phyloP scores from a whole-genome alignment of 2,113 vertebrate genomes.

The Calypte anna region DNA sequence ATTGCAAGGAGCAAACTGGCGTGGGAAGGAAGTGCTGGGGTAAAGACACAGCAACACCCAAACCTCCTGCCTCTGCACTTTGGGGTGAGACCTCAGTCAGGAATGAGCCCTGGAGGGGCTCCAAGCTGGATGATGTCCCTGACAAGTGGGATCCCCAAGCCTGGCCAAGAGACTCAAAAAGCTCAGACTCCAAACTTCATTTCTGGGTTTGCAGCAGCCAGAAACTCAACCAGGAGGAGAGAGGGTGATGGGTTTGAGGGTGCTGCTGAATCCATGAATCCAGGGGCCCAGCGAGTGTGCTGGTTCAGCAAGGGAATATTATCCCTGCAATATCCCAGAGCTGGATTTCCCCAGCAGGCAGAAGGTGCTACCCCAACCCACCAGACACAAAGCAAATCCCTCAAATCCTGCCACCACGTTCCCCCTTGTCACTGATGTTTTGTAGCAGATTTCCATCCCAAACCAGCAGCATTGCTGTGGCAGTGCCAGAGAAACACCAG shows the following conservation, averaged over 20 bases:
- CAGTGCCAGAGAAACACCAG: neutral
- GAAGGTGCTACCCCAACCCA: neutral
- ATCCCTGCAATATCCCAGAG: fast-evolving
- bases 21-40: neutral
- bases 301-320: no score
- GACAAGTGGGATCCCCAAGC: neutral
- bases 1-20: neutral
- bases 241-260: neutral
- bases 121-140: neutral
- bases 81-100: neutral
- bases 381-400: neutral
- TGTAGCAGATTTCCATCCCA: neutral
- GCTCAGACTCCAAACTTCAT: neutral
- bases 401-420: neutral
- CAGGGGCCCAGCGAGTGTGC: neutral
- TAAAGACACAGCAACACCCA: neutral
- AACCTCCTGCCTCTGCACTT: neutral
- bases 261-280: fast-evolving
- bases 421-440: neutral
- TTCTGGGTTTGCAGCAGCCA: neutral
- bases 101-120: neutral
- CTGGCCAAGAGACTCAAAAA: neutral
- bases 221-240: fast-evolving
- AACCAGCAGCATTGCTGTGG: no score
- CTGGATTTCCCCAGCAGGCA: neutral